Percentiles rank a stretch among this genome's conserved stretches.
Conservation (phyloP, 2,113 vertebrate genomes). For the Leptodactylus fuscus region DNA sequence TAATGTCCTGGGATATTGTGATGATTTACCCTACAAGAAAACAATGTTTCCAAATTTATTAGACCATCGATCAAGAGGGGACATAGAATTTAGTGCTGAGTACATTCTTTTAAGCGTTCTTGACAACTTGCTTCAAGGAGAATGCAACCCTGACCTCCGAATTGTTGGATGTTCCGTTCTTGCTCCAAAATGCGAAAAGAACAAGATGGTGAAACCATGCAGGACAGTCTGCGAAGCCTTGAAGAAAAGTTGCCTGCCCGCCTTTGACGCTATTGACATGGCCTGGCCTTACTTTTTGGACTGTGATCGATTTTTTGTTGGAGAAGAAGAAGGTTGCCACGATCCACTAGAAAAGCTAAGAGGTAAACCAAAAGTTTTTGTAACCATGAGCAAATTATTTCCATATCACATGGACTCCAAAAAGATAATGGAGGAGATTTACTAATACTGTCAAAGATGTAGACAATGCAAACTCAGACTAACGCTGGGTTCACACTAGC, state of each 20-base stretch:
- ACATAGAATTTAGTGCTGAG: slow-evolving; percentile 86
- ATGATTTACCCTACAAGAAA: slow-evolving; percentile 80
- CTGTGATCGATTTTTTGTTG: slow-evolving; percentile 87
- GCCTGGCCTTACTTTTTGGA: slow-evolving; percentile 98
- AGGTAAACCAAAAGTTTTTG: slow-evolving; percentile 71
- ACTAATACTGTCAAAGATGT: no score
- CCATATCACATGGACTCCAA: not conserved
- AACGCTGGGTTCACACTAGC: no score
- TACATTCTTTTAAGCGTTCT: slow-evolving; percentile 91
- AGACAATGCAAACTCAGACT: no score
- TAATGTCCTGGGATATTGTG: slow-evolving; percentile 84
- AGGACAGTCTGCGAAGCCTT: slow-evolving; percentile 83
- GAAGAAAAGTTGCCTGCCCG: slow-evolving; percentile 81
- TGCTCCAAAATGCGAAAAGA: slow-evolving; percentile 81
- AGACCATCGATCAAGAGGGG: slow-evolving; percentile 78
- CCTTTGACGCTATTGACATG: slow-evolving; percentile 93
- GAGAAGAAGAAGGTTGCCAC: slow-evolving; percentile 85
- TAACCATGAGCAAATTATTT: not conserved
- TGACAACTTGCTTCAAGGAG: slow-evolving; percentile 88
- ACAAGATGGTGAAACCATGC: slow-evolving; percentile 82
- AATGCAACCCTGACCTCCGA: slow-evolving; percentile 91
- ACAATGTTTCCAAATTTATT: slow-evolving; percentile 87
- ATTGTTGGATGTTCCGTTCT: slow-evolving; percentile 91
- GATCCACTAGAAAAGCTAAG: slow-evolving; percentile 83
- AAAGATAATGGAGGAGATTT: no score